Percentiles rank a stretch among this genome's conserved stretches.
Evolutionary conservation across 2,888 invertebrate species (phyloP).

Genomic region (Allophyes oxyacanthae): DNA sequence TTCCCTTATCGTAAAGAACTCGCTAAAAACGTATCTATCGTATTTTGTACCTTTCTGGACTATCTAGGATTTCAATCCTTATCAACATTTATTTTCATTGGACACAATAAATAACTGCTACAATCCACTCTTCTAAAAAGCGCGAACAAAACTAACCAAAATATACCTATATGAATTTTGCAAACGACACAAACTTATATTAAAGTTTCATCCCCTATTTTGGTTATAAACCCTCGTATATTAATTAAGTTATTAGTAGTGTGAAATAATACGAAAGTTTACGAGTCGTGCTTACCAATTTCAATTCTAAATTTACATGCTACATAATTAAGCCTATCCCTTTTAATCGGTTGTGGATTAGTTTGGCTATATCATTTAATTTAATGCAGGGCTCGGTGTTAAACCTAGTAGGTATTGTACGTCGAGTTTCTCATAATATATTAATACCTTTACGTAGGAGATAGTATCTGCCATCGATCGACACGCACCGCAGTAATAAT

Average conservation of each 20-base stretch:
- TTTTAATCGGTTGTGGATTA: slow-evolving; percentile 44
- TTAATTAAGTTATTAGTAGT: slow-evolving; percentile 53
- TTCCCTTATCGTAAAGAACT: slow-evolving; percentile 51
- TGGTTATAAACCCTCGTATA: slow-evolving; percentile 35
- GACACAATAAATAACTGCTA: slow-evolving; percentile 44
- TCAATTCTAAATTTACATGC: slow-evolving; percentile 37
- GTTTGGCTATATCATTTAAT: slow-evolving; percentile 29
- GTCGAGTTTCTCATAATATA: slow-evolving; percentile 13
- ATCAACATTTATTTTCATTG: slow-evolving; percentile 47
- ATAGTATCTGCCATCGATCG: slow-evolving; percentile 22
- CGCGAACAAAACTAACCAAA: slow-evolving; percentile 25
- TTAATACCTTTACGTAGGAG: slow-evolving; percentile 7
- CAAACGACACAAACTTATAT: slow-evolving; percentile 41
- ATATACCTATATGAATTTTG: slow-evolving; percentile 17
- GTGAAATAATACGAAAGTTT: slow-evolving; percentile 47
- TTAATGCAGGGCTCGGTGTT: slow-evolving; percentile 28
- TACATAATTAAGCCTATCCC: slow-evolving; percentile 52
- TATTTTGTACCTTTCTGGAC: slow-evolving; percentile 52
- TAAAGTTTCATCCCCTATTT: slow-evolving; percentile 41
- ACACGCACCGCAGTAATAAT: slow-evolving; percentile 20
- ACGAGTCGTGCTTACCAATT: slow-evolving; percentile 35
- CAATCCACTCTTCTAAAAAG: slow-evolving; percentile 33
- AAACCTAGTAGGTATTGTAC: slow-evolving; percentile 4
- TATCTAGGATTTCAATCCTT: slow-evolving; percentile 48
- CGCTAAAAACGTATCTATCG: slow-evolving; percentile 52